Evolutionary conservation across 2,113 vertebrate species (phyloP).

Genomic region (Hemiprocne comata): DNA sequence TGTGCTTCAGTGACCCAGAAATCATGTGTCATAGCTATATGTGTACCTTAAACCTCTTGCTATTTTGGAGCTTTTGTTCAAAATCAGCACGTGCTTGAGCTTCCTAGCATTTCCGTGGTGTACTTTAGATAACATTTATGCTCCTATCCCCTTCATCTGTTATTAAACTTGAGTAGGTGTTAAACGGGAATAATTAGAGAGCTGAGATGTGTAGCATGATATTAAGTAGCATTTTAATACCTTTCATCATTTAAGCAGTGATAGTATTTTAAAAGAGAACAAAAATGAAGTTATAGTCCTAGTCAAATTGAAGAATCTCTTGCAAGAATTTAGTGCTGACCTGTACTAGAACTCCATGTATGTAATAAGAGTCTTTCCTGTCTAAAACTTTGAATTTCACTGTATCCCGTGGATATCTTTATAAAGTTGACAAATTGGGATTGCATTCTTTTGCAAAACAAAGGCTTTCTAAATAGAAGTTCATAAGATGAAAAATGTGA

Average conservation of each 20-base stretch:
- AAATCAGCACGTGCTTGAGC: neutral
- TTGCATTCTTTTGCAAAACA: neutral
- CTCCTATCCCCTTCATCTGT: neutral
- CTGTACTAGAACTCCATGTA: neutral
- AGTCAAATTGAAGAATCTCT: neutral
- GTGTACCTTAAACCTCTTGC: neutral
- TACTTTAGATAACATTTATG: neutral
- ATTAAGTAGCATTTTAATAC: neutral
- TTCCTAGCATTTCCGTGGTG: neutral
- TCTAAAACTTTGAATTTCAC: neutral
- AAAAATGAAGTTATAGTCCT: neutral
- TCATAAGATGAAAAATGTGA: neutral
- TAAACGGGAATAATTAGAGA: neutral
- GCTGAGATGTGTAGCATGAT: neutral
- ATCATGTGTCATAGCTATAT: neutral
- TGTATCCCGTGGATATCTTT: neutral
- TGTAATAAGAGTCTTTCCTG: neutral
- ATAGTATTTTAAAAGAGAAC: neutral
- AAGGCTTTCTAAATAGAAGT: neutral
- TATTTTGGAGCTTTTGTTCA: neutral
- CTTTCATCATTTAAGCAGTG: neutral
- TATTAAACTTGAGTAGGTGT: neutral
- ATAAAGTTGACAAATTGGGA: neutral
- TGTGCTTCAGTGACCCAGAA: neutral
- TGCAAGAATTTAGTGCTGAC: neutral